Base-by-base conservation (phyloP, 1,140 invertebrate species). In the Bradysia coprophila region DNA sequence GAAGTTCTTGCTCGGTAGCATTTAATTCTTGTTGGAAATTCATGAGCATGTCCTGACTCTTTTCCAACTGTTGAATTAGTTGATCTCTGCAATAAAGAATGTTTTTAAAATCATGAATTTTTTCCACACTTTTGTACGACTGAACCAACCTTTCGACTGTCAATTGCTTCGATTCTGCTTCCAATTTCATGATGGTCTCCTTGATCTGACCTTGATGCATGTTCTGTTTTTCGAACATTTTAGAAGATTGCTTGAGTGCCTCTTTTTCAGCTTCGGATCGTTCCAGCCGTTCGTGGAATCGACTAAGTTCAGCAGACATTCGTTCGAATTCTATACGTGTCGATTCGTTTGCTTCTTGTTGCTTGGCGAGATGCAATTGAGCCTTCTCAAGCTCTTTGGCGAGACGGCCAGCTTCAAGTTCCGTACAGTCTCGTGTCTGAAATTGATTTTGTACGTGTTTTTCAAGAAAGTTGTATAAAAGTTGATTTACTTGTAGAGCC, bases 1-100 rank as follows among this genome's bases (percentile, higher is more conserved):
- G 79, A 21, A 87, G 59, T 56, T 88, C 83, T 21, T 73, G 69
- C 62, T 89, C 84, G 45, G 79, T 78, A 43, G 79, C 71, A 51
- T 84, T 82, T 41, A 91, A 54, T 53, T 91, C 85, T 53, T 87
- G 78, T 59, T 90, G 87, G 77, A 91, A 90, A 60, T 87, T 87
- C 61, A 90, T 79, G 32, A 92, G 60, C 73, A 92, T 89, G 51
- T 90, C 86, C 57, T 91, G 86, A 5, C 82, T 87, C 60, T 92
- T 91, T 58, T 92, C 86, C 51, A 92, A 55, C 57, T 91, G 87
- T 39, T 80, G 74, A 1, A 91, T 84, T 42, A 91, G 59, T 57
- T 91, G 85, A 56, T 91, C 86, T 11, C 38, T 39, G 21, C n/a
- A 23, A 21, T 18, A 21, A 21, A 5, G 9, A 38, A 39, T 4